Evolutionary conservation across 2,888 invertebrate genomes (phyloP), one percentile per base, ranked within the genome.

Genomic region (Atrina japonica): DNA sequence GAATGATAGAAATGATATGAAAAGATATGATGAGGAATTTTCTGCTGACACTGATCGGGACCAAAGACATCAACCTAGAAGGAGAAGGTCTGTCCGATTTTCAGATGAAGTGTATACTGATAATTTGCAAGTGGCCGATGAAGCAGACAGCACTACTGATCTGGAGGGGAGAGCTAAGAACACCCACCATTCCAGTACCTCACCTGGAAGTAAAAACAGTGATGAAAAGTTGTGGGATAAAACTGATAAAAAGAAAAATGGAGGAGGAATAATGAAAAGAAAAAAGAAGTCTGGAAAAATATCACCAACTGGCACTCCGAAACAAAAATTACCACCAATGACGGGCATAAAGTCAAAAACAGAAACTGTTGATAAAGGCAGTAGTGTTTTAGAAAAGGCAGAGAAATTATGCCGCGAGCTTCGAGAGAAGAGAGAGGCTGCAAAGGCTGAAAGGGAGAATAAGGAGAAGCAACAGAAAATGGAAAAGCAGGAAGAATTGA

Each of bases 401-500:
- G 84, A 84, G 66, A 77, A 78, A 52, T 65, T 86, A 30, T 85
- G 85, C 71, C 82, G 76, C 60, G 83, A 83, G 60, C 70, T 85
- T 7, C 35, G 84, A 66, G 82, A 83, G 64, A 83, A 82, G 60
- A 61, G 83, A 52, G 74, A 78, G 50, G 73, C 74, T 23, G 75
- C 73, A n/a, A 77, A 81, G 47, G 71, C 69, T 16, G 78, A 80
- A 27, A 77, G 76, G 63, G 61, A 76, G 30, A 66, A 53, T 30
- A 66, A 70, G 21, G 74, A 79, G 52, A 81, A 80, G 45, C 53
- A 68, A 43, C 78, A 82, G 67, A 81, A 81, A 63, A 47, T 74
- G 23, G 79, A 81, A 61, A 78, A 76, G 64, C 69, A 77, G 45
- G 66, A 75, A 59, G 78, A 77, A 60, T 50, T 82, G 47, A 82